Evolutionary conservation across 2,797 vertebrate species (phyloP).

Genomic region (Phalanger gymnotis): DNA sequence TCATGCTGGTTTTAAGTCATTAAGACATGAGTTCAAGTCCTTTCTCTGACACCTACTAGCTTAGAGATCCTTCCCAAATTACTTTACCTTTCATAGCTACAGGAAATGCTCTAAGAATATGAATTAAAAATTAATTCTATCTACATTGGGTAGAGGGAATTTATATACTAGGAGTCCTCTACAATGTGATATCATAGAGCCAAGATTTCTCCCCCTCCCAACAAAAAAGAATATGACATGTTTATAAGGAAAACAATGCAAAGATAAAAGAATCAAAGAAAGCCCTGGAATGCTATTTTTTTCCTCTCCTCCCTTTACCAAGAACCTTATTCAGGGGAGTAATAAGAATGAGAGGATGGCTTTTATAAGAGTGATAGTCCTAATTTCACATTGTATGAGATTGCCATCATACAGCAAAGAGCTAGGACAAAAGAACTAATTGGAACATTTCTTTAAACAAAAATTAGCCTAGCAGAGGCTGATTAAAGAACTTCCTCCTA

Average conservation of each 20-base stretch:
- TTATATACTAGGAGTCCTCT: neutral
- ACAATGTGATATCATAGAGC: neutral
- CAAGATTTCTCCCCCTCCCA: neutral
- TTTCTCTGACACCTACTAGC: neutral
- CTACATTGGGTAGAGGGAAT: neutral
- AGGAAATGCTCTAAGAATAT: neutral
- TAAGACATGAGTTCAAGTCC: neutral
- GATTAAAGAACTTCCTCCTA: neutral
- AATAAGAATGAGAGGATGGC: neutral
- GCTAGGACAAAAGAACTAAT: neutral
- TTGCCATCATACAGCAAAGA: neutral
- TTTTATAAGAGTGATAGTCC: neutral
- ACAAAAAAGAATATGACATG: neutral
- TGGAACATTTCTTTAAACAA: conserved; percentile 19
- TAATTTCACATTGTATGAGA: neutral
- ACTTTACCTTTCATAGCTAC: neutral
- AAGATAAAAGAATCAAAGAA: too few species aligned
- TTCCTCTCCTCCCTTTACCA: neutral
- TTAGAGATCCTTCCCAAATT: neutral
- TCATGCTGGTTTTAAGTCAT: neutral
- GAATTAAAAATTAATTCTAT: neutral
- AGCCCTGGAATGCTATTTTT: neutral
- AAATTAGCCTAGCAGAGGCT: conserved; percentile 19
- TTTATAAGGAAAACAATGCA: neutral
- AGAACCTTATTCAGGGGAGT: neutral